These are phyloP conservation scores for Eptatretus atami DNA, from an alignment of 2,797 vertebrate species.

Conservation along the genomic window DNA sequence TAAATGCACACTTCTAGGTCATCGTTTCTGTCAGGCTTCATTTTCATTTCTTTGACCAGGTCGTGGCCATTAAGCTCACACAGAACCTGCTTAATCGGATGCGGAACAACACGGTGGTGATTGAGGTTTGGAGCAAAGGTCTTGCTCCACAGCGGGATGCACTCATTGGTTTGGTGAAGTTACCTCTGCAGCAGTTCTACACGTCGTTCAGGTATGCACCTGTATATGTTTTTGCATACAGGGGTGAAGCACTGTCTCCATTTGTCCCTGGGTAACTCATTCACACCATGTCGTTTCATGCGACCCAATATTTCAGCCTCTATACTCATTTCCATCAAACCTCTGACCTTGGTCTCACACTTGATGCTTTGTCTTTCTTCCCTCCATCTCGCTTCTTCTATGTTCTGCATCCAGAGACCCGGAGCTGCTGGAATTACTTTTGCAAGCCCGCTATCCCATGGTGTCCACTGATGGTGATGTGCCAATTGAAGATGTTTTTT, in stretches of 20 bases:
- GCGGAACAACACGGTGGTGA: constrained; percentile 67
- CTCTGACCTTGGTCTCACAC: too few relatives aligned
- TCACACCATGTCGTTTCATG: too few relatives aligned
- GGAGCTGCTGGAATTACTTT: constrained; percentile 30
- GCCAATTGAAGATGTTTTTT: constrained; percentile 49
- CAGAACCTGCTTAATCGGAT: constrained; percentile 34
- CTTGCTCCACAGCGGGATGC: constrained; percentile 23
- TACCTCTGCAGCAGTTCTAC: constrained; percentile 84
- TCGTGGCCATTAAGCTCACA: constrained; percentile 44
- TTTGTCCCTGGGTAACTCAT: too few relatives aligned
- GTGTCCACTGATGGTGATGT: constrained; percentile 51
- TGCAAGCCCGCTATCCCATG: constrained; percentile 60
- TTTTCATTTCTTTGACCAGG: constrained; percentile 16
- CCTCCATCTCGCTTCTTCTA: constrained; percentile 8
- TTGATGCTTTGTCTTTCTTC: too few relatives aligned
- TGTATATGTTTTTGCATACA: not conserved
- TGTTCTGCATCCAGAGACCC: constrained; percentile 23
- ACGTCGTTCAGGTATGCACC: constrained; percentile 46
- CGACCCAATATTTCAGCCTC: too few relatives aligned
- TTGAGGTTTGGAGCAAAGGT: constrained; percentile 62
- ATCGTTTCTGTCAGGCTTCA: too few relatives aligned
- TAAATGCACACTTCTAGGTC: too few relatives aligned
- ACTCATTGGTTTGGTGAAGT: constrained; percentile 52
- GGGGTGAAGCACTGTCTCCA: too few relatives aligned
- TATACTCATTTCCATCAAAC: too few relatives aligned